phyloP scores from a whole-genome alignment of 2,113 vertebrate species.

The Callipepla californica region DNA sequence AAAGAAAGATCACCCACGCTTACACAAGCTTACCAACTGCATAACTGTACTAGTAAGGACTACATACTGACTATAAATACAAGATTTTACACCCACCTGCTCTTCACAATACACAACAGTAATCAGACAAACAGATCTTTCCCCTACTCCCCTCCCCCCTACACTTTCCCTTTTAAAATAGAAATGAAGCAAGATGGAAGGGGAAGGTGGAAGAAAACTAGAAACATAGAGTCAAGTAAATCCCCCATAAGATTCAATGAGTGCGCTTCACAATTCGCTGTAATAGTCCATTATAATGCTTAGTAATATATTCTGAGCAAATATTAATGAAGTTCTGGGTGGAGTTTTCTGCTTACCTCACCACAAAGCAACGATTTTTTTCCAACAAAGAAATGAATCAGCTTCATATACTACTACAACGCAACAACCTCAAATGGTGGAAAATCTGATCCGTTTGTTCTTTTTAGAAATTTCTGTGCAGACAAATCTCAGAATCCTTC shows the following conservation, averaged over 20 bases:
- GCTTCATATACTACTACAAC: not conserved
- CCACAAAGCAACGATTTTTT: not conserved
- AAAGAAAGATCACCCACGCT: not conserved
- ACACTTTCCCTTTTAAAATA: not conserved
- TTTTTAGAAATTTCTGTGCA: not conserved
- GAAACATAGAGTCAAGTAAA: not conserved
- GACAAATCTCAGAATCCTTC: not conserved
- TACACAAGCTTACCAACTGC: not conserved
- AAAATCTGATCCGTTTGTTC: not conserved
- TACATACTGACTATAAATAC: fast-evolving
- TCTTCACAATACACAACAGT: not conserved
- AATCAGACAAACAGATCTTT: not conserved
- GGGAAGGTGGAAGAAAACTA: not conserved
- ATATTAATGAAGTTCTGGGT: not conserved
- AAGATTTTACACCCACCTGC: fast-evolving
- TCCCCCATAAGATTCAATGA: not conserved
- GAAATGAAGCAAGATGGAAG: not conserved
- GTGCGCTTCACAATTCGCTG: not conserved
- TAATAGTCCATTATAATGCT: not conserved
- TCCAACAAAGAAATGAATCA: conserved; percentile 1
- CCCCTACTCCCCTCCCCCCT: no score
- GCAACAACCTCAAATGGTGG: not conserved
- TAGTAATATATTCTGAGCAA: not conserved
- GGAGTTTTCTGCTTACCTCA: not conserved
- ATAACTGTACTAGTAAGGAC: not conserved